Percentiles rank a stretch among this genome's conserved stretches.
Conservation (phyloP, 2,113 vertebrate genomes). For the Psilopsiagon aurifrons region DNA sequence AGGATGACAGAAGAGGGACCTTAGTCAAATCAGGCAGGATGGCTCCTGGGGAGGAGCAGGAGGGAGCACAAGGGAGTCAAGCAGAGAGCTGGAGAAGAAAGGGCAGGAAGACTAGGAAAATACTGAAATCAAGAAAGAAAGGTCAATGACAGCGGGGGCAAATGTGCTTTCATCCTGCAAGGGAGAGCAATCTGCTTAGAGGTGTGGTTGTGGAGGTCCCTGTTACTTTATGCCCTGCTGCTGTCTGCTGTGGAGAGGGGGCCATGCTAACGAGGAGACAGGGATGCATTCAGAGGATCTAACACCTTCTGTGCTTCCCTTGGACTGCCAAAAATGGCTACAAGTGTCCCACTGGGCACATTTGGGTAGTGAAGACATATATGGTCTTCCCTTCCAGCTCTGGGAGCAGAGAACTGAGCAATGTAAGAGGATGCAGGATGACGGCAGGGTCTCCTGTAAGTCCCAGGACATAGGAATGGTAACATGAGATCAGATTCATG, state of each 20-base stretch:
- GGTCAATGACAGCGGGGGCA: background rate
- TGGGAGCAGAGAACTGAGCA: background rate
- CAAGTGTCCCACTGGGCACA: background rate
- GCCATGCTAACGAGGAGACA: background rate
- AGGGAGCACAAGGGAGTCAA: background rate
- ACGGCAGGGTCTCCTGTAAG: background rate
- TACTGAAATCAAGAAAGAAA: background rate
- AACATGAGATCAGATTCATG: background rate
- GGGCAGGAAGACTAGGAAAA: background rate
- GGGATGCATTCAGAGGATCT: background rate
- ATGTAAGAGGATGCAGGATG: background rate
- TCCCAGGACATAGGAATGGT: background rate
- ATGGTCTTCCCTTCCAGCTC: background rate
- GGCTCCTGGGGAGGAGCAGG: background rate
- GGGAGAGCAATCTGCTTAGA: background rate
- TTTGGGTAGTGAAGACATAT: background rate
- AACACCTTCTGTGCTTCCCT: background rate
- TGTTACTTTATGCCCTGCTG: background rate
- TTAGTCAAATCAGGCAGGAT: background rate
- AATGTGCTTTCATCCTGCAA: background rate
- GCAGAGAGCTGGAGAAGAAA: background rate
- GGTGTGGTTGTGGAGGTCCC: background rate
- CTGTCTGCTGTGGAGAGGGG: background rate
- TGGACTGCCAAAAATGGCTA: background rate
- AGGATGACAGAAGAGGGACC: background rate